Evolutionary conservation across 2,113 vertebrate genomes (phyloP).

Genomic region (Podiceps cristatus): DNA sequence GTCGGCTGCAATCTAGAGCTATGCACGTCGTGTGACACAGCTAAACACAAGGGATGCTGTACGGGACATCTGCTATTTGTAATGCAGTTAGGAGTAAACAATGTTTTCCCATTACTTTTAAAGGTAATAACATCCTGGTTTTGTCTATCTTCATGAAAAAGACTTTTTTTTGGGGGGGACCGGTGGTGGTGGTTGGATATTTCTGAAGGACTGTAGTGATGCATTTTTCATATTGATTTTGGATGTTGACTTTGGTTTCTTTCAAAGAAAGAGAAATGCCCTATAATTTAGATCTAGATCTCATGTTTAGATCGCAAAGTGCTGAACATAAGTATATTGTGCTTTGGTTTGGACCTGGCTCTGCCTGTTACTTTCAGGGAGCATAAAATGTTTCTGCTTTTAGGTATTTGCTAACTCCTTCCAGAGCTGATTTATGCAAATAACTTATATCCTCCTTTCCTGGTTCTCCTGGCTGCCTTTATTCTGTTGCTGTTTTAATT

Average conservation of each 20-base stretch:
- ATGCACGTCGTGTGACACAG: accelerated
- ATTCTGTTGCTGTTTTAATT: background rate
- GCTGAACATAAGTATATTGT: background rate
- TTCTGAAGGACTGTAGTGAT: background rate
- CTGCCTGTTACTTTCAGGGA: background rate
- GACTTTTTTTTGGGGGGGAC: accelerated
- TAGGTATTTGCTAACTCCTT: background rate
- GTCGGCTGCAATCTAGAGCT: background rate
- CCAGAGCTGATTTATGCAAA: background rate
- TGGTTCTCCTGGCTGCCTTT: background rate
- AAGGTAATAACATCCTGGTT: background rate
- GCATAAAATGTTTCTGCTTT: background rate
- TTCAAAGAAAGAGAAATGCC: background rate
- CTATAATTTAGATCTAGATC: background rate
- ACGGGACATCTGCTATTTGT: background rate
- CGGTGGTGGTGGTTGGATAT: accelerated
- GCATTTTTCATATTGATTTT: background rate
- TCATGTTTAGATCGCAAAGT: background rate
- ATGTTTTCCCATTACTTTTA: background rate
- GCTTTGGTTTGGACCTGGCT: background rate
- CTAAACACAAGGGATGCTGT: background rate
- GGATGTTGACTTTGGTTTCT: background rate
- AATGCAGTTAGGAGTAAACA: background rate
- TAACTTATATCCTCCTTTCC: background rate
- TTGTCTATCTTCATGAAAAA: background rate